Percentiles rank a stretch among this genome's conserved stretches.
Evolutionary conservation across 2,113 vertebrate species (phyloP).

Genomic region (Hippotragus niger): DNA sequence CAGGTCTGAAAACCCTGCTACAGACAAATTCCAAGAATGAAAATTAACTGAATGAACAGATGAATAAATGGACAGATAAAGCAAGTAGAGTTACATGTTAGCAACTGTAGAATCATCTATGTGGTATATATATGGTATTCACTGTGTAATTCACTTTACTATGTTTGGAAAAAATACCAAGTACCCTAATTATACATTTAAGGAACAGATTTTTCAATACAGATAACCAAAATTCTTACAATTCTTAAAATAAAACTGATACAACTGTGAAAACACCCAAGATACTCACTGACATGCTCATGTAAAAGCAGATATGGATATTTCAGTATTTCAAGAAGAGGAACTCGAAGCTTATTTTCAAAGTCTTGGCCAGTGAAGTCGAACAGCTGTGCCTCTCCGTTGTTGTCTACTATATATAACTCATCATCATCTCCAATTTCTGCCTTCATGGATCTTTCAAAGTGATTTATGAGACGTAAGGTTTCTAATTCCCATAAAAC

Average conservation of each 20-base stretch:
- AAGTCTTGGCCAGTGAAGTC: conserved; percentile 81
- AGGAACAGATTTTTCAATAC: background rate
- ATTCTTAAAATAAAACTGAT: background rate
- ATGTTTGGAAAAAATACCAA: background rate
- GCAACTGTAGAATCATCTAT: background rate
- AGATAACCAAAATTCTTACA: background rate
- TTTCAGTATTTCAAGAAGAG: conserved; percentile 88
- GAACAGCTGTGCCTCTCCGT: conserved; percentile 76
- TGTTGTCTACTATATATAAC: conserved; percentile 82
- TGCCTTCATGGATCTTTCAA: conserved; percentile 76
- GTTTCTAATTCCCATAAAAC: conserved; percentile 86
- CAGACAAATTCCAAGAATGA: background rate
- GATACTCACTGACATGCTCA: conserved; percentile 84
- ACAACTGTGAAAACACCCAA: background rate
- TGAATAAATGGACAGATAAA: background rate
- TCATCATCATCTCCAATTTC: conserved; percentile 82
- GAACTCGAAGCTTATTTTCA: conserved; percentile 83
- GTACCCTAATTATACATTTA: background rate
- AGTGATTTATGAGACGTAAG: conserved; percentile 81
- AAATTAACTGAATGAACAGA: background rate
- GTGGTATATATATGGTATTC: background rate
- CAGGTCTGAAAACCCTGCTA: background rate
- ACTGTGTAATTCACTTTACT: background rate
- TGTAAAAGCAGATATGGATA: conserved; percentile 87
- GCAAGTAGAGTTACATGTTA: background rate